These are phyloP conservation scores for Nothobranchius kuhntae DNA, from an alignment of 2,113 vertebrate genomes.

Conservation along the genomic window DNA sequence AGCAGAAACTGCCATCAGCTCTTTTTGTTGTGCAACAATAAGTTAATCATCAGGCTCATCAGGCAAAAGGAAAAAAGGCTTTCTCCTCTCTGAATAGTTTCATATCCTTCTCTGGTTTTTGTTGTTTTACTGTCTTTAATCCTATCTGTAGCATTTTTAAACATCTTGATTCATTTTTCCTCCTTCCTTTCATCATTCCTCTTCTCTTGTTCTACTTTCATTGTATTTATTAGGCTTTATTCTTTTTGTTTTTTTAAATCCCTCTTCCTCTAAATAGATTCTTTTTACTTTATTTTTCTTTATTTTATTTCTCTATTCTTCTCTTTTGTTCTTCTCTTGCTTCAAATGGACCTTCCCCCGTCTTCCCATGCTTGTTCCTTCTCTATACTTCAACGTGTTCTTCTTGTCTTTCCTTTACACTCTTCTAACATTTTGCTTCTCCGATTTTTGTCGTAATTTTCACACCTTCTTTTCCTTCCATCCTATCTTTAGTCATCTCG, in stretches of 20 bases:
- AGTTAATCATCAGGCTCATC: conserved; percentile 64
- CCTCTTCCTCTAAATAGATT: background rate
- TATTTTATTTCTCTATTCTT: background rate
- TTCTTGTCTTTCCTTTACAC: background rate
- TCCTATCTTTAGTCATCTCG: no score
- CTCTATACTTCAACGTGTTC: background rate
- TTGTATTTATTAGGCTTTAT: no score
- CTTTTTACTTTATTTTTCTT: background rate
- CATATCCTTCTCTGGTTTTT: background rate
- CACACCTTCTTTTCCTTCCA: background rate
- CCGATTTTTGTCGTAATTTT: background rate
- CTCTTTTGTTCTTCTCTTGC: background rate
- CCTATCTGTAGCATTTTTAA: background rate
- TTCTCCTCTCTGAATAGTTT: conserved; percentile 31
- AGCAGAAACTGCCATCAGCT: conserved; percentile 62
- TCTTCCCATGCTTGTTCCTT: background rate
- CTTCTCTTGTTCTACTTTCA: background rate
- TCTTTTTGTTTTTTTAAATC: background rate
- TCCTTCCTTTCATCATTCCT: background rate
- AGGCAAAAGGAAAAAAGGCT: conserved; percentile 19
- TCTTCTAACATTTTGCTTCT: background rate
- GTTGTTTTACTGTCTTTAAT: conserved; percentile 5
- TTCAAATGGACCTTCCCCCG: background rate
- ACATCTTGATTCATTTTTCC: background rate
- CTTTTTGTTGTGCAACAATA: conserved; percentile 58